A percentile compares a stretch with the other conserved stretches of the same genome.
Conservation (phyloP, 2,888 invertebrate species). For the Crossocerus cetratus region DNA sequence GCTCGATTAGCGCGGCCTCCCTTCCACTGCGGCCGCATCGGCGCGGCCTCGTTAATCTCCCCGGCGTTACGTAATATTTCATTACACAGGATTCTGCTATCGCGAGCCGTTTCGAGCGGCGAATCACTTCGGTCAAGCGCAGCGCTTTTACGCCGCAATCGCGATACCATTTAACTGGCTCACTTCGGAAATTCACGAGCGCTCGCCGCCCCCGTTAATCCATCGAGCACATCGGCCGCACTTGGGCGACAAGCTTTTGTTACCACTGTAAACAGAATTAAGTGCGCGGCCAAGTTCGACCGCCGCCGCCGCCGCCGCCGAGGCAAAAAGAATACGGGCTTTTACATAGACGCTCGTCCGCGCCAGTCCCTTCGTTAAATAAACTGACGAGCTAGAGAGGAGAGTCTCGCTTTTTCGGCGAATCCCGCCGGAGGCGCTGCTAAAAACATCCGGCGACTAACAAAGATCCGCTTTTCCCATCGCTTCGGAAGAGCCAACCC, state of each 20-base stretch:
- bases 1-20: no score
- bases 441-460: slow-evolving; percentile 33
- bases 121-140: no score
- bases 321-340: slow-evolving; percentile 33
- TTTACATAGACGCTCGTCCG: not conserved
- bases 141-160: slow-evolving; percentile 6
- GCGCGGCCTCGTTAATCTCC: no score
- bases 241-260: slow-evolving; percentile 30
- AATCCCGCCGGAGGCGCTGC: not conserved
- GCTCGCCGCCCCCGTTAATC: slow-evolving; percentile 28
- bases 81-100: no score
- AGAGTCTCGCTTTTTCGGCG: slow-evolving; percentile 17
- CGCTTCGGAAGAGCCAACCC: slow-evolving; percentile 55
- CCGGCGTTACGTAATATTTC: no score
- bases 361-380: slow-evolving; percentile 46
- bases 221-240: slow-evolving; percentile 17
- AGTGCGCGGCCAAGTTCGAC: slow-evolving; percentile 28
- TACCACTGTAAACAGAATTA: slow-evolving; percentile 44
- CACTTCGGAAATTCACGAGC: slow-evolving; percentile 34
- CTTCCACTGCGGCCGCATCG: no score
- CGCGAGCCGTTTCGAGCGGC: no score
- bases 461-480: slow-evolving; percentile 42
- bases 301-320: not conserved
- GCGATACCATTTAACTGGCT: slow-evolving; percentile 12
- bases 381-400: slow-evolving; percentile 31